Base-by-base conservation (phyloP, 2,888 invertebrate species). In the Dasypolia templi region DNA sequence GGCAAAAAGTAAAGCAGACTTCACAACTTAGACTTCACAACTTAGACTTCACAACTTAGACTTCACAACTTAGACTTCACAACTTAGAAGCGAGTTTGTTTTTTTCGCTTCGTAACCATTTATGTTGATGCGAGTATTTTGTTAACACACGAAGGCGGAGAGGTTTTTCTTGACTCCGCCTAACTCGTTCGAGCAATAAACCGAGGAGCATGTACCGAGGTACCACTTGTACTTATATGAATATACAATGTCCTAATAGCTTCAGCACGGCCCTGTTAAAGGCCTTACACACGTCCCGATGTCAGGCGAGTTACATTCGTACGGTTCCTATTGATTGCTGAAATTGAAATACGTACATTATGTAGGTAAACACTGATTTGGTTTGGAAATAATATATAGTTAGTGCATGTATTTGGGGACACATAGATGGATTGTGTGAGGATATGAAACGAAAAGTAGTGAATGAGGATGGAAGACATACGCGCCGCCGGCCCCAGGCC, bases 71-170 rank as follows among this genome's bases (percentile, higher is more conserved):
- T 53, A 65, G n/a, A n/a, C n/a, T n/a, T n/a, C n/a, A 39, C 65
- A 72, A 68, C 56, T 75, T 79, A 64, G 53, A 71, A 72, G 72
- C 72, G 55, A 49, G 78, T 66, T 67, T 11, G 2, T 62, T 81
- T 61, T 71, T 59, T 51, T 32, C 17, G 35, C n/a, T 26, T 63
- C 35, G 32, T 72, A 81, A 77, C 66, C 72, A 74, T 82, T 69
- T 77, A 65, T 64, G 67, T 70, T 39, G 64, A n/a, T 61, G 77
- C 29, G 49, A 58, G 68, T 49, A 61, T 49, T 62, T 71, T 44
- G 67, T 69, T 67, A 68, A 35, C 26, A 7, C 35, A 44, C n/a
- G n/a, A 22, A 44, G 76, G 46, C 49, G 29, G 22, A 29, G 67
- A 26, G 19, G 46, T 56, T 76, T 69, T 65, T 65, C 53, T 68